Conservation (phyloP, 2,113 vertebrate species). For the Puntigrus tetrazona region DNA sequence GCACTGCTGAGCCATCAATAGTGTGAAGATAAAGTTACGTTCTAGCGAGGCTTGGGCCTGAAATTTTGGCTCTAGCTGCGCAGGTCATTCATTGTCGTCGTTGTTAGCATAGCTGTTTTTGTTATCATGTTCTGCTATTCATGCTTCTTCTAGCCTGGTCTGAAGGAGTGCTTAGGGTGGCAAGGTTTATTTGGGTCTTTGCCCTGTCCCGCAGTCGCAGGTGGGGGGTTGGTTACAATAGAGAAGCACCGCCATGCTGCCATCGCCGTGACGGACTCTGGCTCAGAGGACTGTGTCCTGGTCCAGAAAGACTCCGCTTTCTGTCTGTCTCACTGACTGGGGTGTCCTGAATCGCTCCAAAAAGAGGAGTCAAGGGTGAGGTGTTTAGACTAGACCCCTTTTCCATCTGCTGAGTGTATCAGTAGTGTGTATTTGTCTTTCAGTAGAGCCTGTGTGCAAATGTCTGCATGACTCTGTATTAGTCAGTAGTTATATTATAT, state of each 20-base stretch:
- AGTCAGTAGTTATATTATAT: neutral
- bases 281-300: conserved; percentile 34
- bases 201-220: conserved; percentile 19
- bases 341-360: conserved; percentile 44
- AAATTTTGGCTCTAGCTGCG: neutral
- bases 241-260: conserved; percentile 40
- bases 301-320: conserved; percentile 49
- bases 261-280: conserved; percentile 48
- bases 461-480: neutral
- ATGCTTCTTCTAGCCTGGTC: neutral
- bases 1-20: conserved; percentile 14
- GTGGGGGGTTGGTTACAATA: conserved; percentile 38
- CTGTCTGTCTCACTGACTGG: conserved; percentile 57
- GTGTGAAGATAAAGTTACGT: neutral
- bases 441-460: neutral
- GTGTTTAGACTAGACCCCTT: conserved; percentile 26
- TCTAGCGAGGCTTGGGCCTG: neutral
- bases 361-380: conserved; percentile 42
- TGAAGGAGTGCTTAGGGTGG: neutral
- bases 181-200: neutral
- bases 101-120: neutral
- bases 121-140: conserved; percentile 2
- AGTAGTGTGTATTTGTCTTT: conserved; percentile 14
- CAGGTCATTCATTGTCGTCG: neutral
- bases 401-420: conserved; percentile 52